Base-by-base conservation (phyloP, 2,888 invertebrate genomes). In the Dysmachus trigonus region DNA sequence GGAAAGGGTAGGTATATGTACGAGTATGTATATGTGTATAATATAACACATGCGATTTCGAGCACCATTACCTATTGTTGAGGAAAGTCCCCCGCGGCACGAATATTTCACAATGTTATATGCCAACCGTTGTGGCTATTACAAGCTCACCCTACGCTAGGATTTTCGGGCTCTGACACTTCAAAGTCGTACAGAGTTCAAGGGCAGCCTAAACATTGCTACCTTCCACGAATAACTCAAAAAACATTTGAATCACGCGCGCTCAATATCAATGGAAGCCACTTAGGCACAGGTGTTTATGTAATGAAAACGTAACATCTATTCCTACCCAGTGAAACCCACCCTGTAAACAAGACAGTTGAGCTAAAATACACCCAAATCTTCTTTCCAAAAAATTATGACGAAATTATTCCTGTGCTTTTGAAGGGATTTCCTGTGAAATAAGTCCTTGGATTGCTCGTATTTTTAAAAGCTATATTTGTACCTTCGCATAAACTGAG, bases 221-320 rank as follows among this genome's bases (percentile, higher is more conserved):
- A 27, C 53, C 62, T 62, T 30, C 53, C 62, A 33, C 53, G 53
- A 77, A 77, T 77, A 77, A 47, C 77, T 15, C 47, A 77, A 10
- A 41, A 77, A 15, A 76, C 38, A 76, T 76, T 38, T 76, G n/a
- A 38, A 76, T 76, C 76, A 76, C 76, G 76, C 76, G 22, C 76
- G 33, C 22, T 8, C 38, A 41, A 76, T 76, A 38, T 76, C 35
- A 35, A 47, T 27, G 27, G 47, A 41, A 31, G 30, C 13, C 77
- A 27, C 47, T 38, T 27, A 15, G 27, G 27, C 47, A 77, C 47
- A 77, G 22, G 77, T 77, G 27, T 51, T 77, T 27, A 47, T 22
- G 30, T 77, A 77, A 51, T 77, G 27, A 22, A 77, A 77, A 77
- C 13, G 1, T 27, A 47, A 77, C 47, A 18, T 31, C 62, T 62